Evolutionary conservation across 1,140 invertebrate genomes (phyloP), one percentile per base, ranked within the genome.

Genomic region (Pygmarrhopalites habei): DNA sequence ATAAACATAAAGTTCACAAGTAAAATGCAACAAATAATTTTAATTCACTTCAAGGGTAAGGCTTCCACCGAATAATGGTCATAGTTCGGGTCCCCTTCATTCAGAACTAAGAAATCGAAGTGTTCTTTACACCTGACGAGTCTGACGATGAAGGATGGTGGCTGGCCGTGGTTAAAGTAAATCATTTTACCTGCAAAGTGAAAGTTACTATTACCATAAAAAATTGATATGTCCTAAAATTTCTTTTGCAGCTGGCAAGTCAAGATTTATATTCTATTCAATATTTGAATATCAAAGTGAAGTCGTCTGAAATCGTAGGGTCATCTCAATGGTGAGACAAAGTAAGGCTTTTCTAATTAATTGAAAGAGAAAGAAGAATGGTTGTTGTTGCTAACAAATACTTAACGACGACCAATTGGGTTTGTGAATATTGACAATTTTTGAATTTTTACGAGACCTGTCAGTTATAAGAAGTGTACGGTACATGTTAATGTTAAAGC

Each of bases 91-190:
- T 83, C 83, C 78, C n/a, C 67, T 93, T 87, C 76, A 82, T 84
- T 69, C 90, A 91, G 74, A 86, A 85, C 72, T 90, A 94, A 78
- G 90, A 94, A 77, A 86, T 95, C 62, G 92, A 97, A 81, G 92
- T 95, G 56, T 90, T 86, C 73, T 88, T 90, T 61, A 83, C 64
- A 23, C 69, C 69, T 21, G 66, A 62, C 21, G 66, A 71, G 21
- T 63, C 64, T 15, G 92, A 95, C 76, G 86, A 87, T 62, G 87
- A 84, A 78, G 93, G 92, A 47, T 98, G 94, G 94, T 95, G 91
- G 90, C 89, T 86, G 73, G 92, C 89, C 60, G 82, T 74, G 56
- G 76, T 83, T 19, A 83, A 83, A 73, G 80, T 70, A 71, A 53
- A 4, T 25, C 19, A 53, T 39, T 5, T 46, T 19, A n/a, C 19